These are phyloP conservation scores for Cricetomys ansorgei DNA, from an alignment of 2,113 vertebrate species.

Conservation along the genomic window DNA sequence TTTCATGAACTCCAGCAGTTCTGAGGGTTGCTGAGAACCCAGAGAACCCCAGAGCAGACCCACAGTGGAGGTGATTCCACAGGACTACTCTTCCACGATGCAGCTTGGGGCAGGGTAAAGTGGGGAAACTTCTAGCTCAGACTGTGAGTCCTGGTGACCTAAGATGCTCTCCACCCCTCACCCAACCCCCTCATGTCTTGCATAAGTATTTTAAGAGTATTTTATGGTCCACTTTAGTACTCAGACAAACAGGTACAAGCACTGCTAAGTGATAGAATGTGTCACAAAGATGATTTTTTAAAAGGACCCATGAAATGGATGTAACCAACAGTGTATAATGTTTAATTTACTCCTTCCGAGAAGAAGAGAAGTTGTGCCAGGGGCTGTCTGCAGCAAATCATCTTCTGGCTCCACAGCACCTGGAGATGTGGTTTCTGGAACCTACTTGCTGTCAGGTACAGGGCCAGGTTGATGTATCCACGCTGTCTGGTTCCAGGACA, in stretches of 20 bases:
- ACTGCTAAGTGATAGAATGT: conserved; percentile 44
- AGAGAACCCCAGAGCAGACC: no score
- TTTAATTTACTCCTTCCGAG: conserved; percentile 44
- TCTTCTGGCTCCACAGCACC: background rate
- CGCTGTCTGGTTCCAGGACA: background rate
- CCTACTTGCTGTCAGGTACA: background rate
- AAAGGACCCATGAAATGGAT: background rate
- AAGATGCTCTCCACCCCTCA: conserved; percentile 16
- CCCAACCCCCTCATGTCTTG: background rate
- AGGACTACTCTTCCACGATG: background rate
- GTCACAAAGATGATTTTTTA: conserved; percentile 33
- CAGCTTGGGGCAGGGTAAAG: background rate
- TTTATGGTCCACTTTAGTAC: background rate
- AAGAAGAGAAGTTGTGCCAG: background rate
- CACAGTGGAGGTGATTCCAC: no score
- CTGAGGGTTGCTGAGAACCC: background rate
- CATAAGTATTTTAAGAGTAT: background rate
- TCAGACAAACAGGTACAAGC: conserved; percentile 13
- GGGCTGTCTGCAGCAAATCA: background rate
- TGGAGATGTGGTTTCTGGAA: background rate
- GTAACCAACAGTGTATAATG: background rate
- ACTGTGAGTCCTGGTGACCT: background rate
- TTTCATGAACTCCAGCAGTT: background rate
- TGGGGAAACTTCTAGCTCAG: background rate
- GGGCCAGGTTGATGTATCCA: background rate